Base-by-base conservation (phyloP, 1,140 invertebrate genomes). In the Epicauta chinensis region DNA sequence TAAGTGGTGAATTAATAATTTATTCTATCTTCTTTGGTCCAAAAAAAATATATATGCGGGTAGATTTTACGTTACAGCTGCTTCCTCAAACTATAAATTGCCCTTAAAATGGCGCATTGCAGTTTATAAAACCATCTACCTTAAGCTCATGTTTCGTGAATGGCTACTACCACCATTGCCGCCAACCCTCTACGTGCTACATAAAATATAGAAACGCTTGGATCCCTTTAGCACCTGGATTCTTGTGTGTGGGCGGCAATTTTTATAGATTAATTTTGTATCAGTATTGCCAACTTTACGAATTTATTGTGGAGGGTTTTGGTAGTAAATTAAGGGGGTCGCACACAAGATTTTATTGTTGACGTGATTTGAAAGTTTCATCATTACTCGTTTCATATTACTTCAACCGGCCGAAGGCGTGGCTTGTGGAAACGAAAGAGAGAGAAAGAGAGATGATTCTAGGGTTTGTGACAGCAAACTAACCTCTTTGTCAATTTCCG, bases 1-100 rank as follows among this genome's bases (percentile, higher is more conserved):
- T 49, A 55, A 55, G 53, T 55, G 53, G 31, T 31, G 53, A 39
- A 55, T 55, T 55, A 55, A 55, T 49, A 55, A 49, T 55, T 55
- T 50, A 55, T 55, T 40, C 16, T 17, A 0, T 23, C 7, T 23
- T 23, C 7, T 23, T 23, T 23, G 4, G 23, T 5, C 0, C 4
- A 23, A 23, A 29, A 39, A 32, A 23, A n/a, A 23, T 23, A 23
- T 23, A 23, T 7, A 23, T 23, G 23, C 4, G 23, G 23, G 23
- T 23, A 23, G 23, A 23, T 23, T 23, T 55, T 55, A 55, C 44
- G 40, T 48, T 43, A 44, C 53, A 55, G 53, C 45, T 55, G 53
- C 46, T 55, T 40, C 41, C 47, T 23, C 35, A 36, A 38, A 44
- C 39, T 50, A 55, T 55, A 55, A 55, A 55, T 55, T 50, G 53